Evolutionary conservation across 2,888 invertebrate genomes (phyloP).

Genomic region (Drosophila glabriapex): DNA sequence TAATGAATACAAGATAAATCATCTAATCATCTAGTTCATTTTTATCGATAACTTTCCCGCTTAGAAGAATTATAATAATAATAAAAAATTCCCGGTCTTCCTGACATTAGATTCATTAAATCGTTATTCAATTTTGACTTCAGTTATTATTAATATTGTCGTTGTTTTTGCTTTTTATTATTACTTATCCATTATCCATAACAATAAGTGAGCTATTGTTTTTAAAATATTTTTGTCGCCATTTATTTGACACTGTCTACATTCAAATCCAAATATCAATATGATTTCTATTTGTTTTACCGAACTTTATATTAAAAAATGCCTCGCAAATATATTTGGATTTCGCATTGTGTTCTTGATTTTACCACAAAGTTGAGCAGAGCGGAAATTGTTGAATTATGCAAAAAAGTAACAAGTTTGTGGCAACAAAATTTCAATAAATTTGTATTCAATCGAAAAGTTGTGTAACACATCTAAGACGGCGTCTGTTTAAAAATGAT

Average conservation of each 20-base stretch:
- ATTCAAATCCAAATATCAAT: constrained; percentile 8
- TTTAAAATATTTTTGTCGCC: not conserved
- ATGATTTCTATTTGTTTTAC: constrained; percentile 6
- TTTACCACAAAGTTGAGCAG: constrained; percentile 30
- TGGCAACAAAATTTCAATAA: constrained; percentile 61
- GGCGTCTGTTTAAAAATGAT: constrained; percentile 37
- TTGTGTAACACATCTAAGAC: constrained; percentile 48
- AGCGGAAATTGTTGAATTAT: constrained; percentile 63
- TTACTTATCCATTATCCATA: not conserved
- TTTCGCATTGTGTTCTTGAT: constrained; percentile 36
- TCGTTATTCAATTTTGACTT: not conserved
- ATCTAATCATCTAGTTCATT: too few relatives aligned
- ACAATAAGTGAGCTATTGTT: not conserved
- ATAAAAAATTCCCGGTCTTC: too few relatives aligned
- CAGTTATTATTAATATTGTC: not conserved
- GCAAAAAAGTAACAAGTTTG: constrained; percentile 46
- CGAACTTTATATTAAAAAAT: constrained; percentile 21
- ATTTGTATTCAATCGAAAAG: constrained; percentile 54
- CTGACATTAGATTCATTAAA: too few relatives aligned
- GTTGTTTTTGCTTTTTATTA: not conserved
- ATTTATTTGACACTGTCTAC: not conserved
- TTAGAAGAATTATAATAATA: too few relatives aligned
- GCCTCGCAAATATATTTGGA: constrained; percentile 37
- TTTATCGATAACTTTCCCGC: too few relatives aligned
- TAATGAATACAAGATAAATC: too few relatives aligned